Percentiles rank a stretch among this genome's conserved stretches.
Evolutionary conservation across 1,140 invertebrate genomes (phyloP).

Genomic region (Cyphomyrmex costatus): DNA sequence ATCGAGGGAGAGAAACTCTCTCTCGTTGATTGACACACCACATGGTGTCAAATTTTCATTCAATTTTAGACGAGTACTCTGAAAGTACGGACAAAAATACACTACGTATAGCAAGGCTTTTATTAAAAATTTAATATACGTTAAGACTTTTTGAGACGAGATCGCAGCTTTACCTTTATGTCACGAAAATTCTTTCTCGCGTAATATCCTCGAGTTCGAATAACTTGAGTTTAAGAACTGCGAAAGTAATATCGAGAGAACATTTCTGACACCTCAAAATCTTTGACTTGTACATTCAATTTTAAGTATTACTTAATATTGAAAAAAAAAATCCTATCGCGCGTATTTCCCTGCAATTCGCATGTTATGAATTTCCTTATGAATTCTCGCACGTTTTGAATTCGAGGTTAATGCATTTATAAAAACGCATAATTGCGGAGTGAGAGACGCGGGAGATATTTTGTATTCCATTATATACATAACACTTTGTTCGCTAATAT

Average conservation of each 20-base stretch:
- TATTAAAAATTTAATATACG: background rate
- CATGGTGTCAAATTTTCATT: constrained; percentile 5
- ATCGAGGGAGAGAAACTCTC: background rate
- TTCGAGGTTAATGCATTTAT: constrained; percentile 4
- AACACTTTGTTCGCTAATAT: constrained; percentile 29
- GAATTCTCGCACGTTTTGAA: background rate
- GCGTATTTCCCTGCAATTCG: background rate
- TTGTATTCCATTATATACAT: background rate
- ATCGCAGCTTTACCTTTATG: background rate
- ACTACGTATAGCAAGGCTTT: background rate
- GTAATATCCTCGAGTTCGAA: no score
- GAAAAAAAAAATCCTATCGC: background rate
- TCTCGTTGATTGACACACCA: constrained; percentile 26
- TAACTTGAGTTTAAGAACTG: no score
- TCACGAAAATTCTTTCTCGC: no score
- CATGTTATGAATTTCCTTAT: no score
- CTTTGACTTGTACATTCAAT: no score
- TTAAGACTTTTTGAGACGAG: background rate
- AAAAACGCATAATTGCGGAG: background rate
- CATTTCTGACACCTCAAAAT: no score
- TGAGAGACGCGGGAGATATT: background rate
- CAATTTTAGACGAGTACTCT: background rate
- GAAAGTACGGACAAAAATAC: constrained; percentile 6
- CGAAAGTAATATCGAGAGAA: no score
- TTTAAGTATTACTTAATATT: background rate